These are phyloP conservation scores for Danio kyathit DNA, from an alignment of 2,797 vertebrate genomes.

Conservation along the genomic window DNA sequence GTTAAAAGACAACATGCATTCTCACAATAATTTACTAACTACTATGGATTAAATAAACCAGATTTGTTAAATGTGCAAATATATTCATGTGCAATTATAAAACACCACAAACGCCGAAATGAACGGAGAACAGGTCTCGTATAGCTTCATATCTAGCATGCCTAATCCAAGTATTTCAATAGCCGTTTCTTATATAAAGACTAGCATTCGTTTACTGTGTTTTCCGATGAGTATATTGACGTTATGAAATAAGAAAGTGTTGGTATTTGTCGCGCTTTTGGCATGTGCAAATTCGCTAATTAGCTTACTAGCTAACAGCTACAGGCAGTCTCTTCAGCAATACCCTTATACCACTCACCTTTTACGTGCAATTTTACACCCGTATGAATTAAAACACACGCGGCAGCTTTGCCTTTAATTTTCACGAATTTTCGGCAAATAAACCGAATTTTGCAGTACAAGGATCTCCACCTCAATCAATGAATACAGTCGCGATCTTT, in stretches of 20 bases:
- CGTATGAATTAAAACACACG: slow-evolving; percentile 44
- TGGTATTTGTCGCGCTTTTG: neutral
- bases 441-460: slow-evolving; percentile 68
- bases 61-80: neutral
- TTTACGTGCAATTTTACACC: slow-evolving; percentile 67
- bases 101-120: neutral
- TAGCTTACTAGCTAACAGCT: slow-evolving; percentile 63
- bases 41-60: neutral
- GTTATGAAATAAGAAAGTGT: neutral
- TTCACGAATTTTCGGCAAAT: slow-evolving; percentile 1
- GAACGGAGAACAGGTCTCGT: neutral
- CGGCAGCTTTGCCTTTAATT: slow-evolving; percentile 26
- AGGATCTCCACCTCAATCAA: slow-evolving; percentile 77
- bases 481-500: slow-evolving; percentile 71
- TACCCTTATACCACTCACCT: slow-evolving; percentile 70
- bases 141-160: neutral
- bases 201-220: neutral
- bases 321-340: neutral
- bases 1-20: neutral
- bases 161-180: neutral
- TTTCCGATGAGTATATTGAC: neutral
- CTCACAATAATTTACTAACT: neutral
- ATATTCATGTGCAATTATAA: neutral
- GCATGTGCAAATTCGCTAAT: slow-evolving; percentile 49
- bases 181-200: neutral